These are phyloP conservation scores for Disparrhopalites patrizii DNA, from an alignment of 2,888 invertebrate genomes.

Conservation along the genomic window DNA sequence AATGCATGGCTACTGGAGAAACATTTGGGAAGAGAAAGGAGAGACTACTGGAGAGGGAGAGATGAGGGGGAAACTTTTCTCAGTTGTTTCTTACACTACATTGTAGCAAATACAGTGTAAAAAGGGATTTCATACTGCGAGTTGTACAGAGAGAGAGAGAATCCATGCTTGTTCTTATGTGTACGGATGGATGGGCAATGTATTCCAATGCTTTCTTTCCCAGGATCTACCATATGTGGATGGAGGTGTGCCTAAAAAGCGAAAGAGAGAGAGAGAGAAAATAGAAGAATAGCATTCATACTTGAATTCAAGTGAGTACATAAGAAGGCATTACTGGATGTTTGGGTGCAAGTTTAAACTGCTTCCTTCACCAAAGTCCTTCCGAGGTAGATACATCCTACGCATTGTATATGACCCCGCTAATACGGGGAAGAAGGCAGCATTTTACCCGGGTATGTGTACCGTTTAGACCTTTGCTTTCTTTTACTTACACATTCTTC, in stretches of 20 bases:
- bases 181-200: slow-evolving; percentile 16
- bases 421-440: too few species aligned
- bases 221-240: background rate
- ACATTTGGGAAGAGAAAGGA: background rate
- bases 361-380: too few species aligned
- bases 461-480: background rate
- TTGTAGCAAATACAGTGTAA: background rate
- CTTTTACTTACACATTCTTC: background rate
- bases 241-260: background rate
- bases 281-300: too few species aligned
- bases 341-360: too few species aligned
- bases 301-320: too few species aligned
- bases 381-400: too few species aligned
- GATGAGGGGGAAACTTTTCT: slow-evolving; percentile 3
- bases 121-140: background rate
- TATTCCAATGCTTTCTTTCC: slow-evolving; percentile 13
- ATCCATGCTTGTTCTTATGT: too few species aligned
- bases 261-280: background rate
- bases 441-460: too few species aligned
- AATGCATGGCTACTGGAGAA: slow-evolving; percentile 15
- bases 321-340: too few species aligned
- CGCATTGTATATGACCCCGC: too few species aligned
- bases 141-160: background rate
- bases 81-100: background rate
- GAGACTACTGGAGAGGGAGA: background rate